Evolutionary conservation across 2,797 vertebrate species (phyloP).

Genomic region (Podargus strigoides): DNA sequence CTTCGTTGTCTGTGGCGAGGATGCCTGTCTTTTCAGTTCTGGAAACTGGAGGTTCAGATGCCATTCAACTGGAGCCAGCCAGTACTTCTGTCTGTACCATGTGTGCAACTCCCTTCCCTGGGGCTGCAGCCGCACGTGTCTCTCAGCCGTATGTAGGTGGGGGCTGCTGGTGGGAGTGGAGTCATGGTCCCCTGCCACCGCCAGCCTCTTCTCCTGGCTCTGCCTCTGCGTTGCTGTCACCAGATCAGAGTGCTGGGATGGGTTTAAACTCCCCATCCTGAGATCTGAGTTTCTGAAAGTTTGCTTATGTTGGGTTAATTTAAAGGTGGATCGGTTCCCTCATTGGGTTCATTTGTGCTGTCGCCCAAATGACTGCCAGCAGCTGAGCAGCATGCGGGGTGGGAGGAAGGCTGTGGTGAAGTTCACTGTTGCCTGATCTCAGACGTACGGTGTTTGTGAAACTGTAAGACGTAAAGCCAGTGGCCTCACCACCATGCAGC

Average conservation of each 20-base stretch:
- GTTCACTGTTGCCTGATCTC: neutral
- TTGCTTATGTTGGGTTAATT: neutral
- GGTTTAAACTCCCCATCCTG: neutral
- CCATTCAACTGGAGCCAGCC: neutral
- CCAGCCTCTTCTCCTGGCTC: neutral
- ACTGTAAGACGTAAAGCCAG: neutral
- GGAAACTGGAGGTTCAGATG: neutral
- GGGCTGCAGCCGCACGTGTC: fast-evolving
- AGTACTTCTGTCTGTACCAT: neutral
- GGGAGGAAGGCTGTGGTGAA: neutral
- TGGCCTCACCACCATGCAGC: neutral
- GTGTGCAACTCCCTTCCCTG: neutral
- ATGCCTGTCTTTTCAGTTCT: neutral
- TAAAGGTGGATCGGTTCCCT: neutral
- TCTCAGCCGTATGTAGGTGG: neutral
- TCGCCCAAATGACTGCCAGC: neutral
- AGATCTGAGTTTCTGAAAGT: neutral
- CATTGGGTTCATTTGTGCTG: neutral
- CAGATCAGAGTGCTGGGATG: neutral
- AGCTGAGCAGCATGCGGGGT: neutral
- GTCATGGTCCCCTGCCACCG: fast-evolving
- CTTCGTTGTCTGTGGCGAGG: fast-evolving
- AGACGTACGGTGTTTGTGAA: neutral
- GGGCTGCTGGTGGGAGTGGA: fast-evolving
- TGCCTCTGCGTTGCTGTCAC: fast-evolving